These are phyloP conservation scores for Vireo altiloquus DNA, from an alignment of 2,113 vertebrate species.

Conservation along the genomic window DNA sequence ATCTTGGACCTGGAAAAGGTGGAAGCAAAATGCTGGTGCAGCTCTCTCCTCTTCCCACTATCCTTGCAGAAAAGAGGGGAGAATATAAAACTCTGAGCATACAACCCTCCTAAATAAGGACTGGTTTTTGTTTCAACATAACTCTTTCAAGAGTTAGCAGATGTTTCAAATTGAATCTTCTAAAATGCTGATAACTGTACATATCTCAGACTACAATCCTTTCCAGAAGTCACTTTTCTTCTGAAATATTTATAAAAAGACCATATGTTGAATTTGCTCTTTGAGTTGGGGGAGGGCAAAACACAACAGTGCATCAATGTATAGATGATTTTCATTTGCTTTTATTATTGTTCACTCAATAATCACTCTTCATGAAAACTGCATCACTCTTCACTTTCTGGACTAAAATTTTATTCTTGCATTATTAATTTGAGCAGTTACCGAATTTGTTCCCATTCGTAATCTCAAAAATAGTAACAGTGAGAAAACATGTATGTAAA, in stretches of 20 bases:
- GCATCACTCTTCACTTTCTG: background rate
- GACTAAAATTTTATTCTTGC: background rate
- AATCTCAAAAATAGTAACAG: background rate
- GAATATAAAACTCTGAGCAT: background rate
- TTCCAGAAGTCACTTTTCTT: slow-evolving; percentile 55
- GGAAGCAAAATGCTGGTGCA: background rate
- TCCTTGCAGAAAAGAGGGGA: background rate
- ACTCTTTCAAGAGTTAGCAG: slow-evolving; percentile 56
- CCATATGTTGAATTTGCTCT: slow-evolving; percentile 39
- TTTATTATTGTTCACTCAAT: background rate
- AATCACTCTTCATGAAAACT: background rate
- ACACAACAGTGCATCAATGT: background rate
- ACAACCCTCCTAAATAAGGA: background rate
- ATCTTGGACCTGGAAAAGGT: slow-evolving; percentile 37
- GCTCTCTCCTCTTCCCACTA: background rate
- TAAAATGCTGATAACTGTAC: slow-evolving; percentile 56
- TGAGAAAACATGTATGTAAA: background rate
- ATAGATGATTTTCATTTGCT: background rate
- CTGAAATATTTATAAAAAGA: slow-evolving; percentile 58
- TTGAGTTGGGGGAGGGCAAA: background rate
- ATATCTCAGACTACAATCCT: slow-evolving; percentile 32
- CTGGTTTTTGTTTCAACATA: slow-evolving; percentile 20
- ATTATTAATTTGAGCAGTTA: background rate
- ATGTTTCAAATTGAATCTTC: slow-evolving; percentile 61
- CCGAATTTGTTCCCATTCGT: background rate